These are phyloP conservation scores for Strigamia maritima DNA, from an alignment of 2,888 invertebrate genomes.

Conservation along the genomic window DNA sequence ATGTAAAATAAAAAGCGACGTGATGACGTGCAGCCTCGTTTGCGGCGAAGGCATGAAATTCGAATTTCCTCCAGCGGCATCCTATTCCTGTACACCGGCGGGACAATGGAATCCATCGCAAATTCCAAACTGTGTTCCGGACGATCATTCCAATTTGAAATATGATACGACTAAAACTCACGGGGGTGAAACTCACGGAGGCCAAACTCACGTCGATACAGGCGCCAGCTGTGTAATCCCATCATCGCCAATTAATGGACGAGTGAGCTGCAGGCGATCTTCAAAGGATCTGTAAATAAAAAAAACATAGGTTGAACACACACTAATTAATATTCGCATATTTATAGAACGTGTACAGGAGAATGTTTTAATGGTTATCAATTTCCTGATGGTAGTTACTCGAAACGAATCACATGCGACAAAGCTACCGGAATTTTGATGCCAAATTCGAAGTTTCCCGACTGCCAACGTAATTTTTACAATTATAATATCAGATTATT, in stretches of 20 bases:
- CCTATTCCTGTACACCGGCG: constrained; percentile 66
- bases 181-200: background rate
- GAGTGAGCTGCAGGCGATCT: background rate
- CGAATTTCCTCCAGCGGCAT: constrained; percentile 60
- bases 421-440: constrained; percentile 43
- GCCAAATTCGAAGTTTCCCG: constrained; percentile 53
- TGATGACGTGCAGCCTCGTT: constrained; percentile 61
- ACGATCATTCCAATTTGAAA: too few species aligned
- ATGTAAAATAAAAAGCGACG: constrained; percentile 63
- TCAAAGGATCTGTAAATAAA: background rate
- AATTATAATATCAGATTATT: background rate
- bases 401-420: constrained; percentile 43
- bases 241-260: background rate
- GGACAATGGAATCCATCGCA: constrained; percentile 58
- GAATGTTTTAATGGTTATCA: constrained; percentile 44
- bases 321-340: background rate
- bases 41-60: constrained; percentile 67
- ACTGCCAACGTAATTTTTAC: constrained; percentile 60
- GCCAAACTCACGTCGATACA: background rate
- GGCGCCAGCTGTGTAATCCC: background rate
- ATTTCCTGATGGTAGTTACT: constrained; percentile 43
- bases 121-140: background rate
- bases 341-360: constrained; percentile 43
- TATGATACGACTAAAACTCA: background rate
- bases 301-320: background rate